Conservation (phyloP, 2,113 vertebrate genomes). For the Sisor rabdophorus region DNA sequence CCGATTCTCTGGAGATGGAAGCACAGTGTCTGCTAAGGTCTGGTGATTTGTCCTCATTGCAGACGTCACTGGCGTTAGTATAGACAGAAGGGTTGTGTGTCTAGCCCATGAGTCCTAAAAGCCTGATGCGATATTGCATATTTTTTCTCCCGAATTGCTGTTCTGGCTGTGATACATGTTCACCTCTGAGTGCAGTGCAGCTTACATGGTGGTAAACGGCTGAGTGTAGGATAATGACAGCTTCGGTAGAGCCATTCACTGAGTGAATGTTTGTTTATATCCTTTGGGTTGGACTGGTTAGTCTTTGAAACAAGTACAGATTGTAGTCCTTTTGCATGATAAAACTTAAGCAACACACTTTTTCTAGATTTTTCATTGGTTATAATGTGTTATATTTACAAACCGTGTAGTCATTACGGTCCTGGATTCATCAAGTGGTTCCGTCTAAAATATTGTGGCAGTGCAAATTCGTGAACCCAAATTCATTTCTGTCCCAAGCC, state of each 20-base stretch:
- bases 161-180: slow-evolving; percentile 3
- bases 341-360: background rate
- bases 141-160: slow-evolving; percentile 43
- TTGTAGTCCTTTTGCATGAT: background rate
- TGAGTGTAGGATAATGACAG: slow-evolving; percentile 39
- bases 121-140: slow-evolving; percentile 46
- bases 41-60: slow-evolving; percentile 55
- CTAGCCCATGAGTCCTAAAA: slow-evolving; percentile 39
- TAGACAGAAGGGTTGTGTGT: slow-evolving; percentile 46
- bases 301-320: background rate
- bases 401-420: slow-evolving; percentile 6
- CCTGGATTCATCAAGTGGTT: slow-evolving; percentile 25
- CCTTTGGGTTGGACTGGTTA: too few species aligned
- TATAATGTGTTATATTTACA: slow-evolving; percentile 8
- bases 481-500: slow-evolving; percentile 5
- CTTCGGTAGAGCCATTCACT: background rate
- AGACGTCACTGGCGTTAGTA: slow-evolving; percentile 48
- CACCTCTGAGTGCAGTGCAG: slow-evolving; percentile 13
- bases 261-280: slow-evolving; percentile 25
- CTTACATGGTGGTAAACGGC: slow-evolving; percentile 30
- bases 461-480: slow-evolving; percentile 11
- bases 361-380: slow-evolving; percentile 2
- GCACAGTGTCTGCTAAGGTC: slow-evolving; percentile 34
- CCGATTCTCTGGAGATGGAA: slow-evolving; percentile 48
- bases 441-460: background rate